Evolutionary conservation across 2,888 invertebrate genomes (phyloP), one percentile per base, ranked within the genome.

Genomic region (Lithophane leautieri): DNA sequence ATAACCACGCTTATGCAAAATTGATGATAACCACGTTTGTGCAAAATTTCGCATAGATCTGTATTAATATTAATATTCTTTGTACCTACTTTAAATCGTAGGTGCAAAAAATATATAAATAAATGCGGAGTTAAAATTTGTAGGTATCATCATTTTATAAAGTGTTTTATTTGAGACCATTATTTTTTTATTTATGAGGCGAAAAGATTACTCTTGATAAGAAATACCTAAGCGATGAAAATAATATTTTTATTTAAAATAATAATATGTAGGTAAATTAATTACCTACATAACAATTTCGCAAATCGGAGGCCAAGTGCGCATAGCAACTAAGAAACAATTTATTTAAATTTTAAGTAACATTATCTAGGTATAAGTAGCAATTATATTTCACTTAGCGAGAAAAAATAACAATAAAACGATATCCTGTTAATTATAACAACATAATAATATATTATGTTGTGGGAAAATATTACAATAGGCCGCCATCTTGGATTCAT

Each of bases 381-480:
- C 61, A 73, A 79, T 83, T 80, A 78, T 72, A 73, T 75, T 63
- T 81, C 62, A 74, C 65, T 81, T 65, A 80, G 58, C 66, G 62
- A 70, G 40, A 70, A 81, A 65, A 85, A 83, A 77, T 72, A 78
- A 79, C 79, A 83, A 85, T 79, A 81, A 78, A 73, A 78, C 69
- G 68, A 77, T 85, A 83, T 83, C 79, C 79, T 83, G 83, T 71
- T 73, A 76, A 81, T 79, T 78, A 73, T 75, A 81, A 67, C 62
- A 83, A 71, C 69, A 25, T 74, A 74, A 58, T 75, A 79, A 66
- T 76, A 79, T 75, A 79, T 68, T 76, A 79, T n/a, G 40, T 56
- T 70, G 87, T 87, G 86, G 68, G 86, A 86, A 85, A 76, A 63
- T 44, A 73, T 58, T 63, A 86, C 88, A 87, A 86, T 86, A 62